These are phyloP conservation scores for Bombus huntii DNA, from an alignment of 1,140 invertebrate genomes.

Conservation along the genomic window DNA sequence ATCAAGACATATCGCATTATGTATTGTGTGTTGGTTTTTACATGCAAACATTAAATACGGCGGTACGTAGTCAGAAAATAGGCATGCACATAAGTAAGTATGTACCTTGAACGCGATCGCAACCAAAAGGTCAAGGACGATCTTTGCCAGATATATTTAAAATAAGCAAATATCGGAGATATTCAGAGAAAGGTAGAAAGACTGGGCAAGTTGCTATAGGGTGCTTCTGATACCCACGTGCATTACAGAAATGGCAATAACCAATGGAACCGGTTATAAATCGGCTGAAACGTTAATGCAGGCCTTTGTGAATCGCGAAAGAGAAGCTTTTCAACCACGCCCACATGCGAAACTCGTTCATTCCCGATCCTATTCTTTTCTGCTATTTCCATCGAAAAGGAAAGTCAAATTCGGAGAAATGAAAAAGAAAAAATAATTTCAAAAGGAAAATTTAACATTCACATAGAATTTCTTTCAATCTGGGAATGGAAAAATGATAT, in stretches of 20 bases:
- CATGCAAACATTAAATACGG: not conserved
- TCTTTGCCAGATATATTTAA: not conserved
- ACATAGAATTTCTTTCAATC: too few relatives aligned
- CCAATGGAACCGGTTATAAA: slow-evolving; percentile 36
- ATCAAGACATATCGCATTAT: not conserved
- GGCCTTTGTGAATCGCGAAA: slow-evolving; percentile 7
- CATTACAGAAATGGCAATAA: slow-evolving; percentile 21
- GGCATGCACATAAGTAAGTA: not conserved
- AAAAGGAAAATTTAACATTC: too few relatives aligned
- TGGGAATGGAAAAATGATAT: too few relatives aligned
- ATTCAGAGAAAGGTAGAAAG: slow-evolving; percentile 25
- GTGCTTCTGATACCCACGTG: not conserved
- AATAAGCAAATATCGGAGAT: slow-evolving; percentile 4
- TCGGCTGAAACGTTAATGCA: not conserved
- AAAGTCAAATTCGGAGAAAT: not conserved
- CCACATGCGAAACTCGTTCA: too few relatives aligned
- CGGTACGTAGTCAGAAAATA: not conserved
- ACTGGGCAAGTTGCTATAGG: slow-evolving; percentile 5
- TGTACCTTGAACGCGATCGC: slow-evolving; percentile 21
- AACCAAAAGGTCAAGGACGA: slow-evolving; percentile 36
- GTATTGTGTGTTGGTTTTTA: not conserved
- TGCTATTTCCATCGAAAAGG: not conserved
- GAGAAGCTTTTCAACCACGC: not conserved
- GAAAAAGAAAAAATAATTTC: not conserved
- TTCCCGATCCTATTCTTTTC: not conserved